A percentile compares a stretch with the other conserved stretches of the same genome.
Conservation (phyloP, 2,797 vertebrate genomes). For the Parauchenoglanis ngamensis region DNA sequence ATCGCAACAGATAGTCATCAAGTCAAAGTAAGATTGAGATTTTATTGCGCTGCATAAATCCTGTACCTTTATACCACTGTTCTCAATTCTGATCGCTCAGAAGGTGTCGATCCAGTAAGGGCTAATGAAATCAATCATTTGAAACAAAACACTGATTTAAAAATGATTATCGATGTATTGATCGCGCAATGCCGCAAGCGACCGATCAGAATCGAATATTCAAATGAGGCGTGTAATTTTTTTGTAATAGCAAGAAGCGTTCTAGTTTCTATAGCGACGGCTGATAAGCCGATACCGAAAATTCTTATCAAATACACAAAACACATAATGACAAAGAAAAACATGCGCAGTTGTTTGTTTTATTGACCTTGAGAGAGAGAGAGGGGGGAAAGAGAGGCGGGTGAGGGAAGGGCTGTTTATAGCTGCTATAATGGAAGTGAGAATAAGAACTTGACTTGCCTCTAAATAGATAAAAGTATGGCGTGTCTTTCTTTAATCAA, state of each 20-base stretch:
- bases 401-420: neutral
- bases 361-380: neutral
- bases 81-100: neutral
- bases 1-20: neutral
- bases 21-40: neutral
- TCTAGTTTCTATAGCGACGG: neutral
- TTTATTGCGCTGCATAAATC: neutral
- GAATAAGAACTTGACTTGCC: neutral
- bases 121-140: no score
- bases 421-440: neutral
- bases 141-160: no score
- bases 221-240: neutral
- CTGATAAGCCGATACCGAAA: no score
- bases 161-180: no score
- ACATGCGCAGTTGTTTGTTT: neutral
- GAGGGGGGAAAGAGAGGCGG: neutral
- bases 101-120: neutral
- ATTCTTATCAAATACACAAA: no score
- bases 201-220: no score
- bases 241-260: neutral
- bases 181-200: no score
- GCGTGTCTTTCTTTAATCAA: neutral
- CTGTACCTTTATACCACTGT: neutral
- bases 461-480: neutral
- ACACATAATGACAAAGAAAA: neutral